phyloP scores from a whole-genome alignment of 2,888 invertebrate species.

The Luperina testacea region DNA sequence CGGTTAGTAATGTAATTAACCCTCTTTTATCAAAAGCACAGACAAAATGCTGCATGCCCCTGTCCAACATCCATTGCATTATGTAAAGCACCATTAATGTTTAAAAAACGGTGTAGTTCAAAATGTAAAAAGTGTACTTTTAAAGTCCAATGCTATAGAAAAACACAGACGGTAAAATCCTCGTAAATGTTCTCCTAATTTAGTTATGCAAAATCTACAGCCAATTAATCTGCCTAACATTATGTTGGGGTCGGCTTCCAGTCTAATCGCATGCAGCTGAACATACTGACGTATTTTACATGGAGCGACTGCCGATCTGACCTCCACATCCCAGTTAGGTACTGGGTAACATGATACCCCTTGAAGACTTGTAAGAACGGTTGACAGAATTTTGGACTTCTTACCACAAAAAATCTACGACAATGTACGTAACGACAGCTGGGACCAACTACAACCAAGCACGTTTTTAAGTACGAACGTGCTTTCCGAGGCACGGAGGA shows the following conservation, averaged over 20 bases:
- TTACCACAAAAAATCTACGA: neutral
- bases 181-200: neutral
- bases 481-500: neutral
- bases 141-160: neutral
- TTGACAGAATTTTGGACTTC: neutral
- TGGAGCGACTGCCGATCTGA: no score
- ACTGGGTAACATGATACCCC: no score
- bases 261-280: no score
- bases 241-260: no score
- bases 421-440: neutral
- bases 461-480: no score
- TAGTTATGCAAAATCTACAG: no score
- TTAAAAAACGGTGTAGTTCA: neutral
- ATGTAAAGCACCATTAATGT: no score
- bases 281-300: no score
- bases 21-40: neutral
- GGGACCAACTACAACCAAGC: no score
- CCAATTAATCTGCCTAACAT: no score
- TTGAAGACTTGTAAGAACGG: neutral
- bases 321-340: no score
- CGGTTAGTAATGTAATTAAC: neutral
- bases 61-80: neutral
- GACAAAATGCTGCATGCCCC: neutral
- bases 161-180: neutral
- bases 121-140: neutral